A percentile compares a stretch with the other conserved stretches of the same genome.
These are phyloP conservation scores for Agapornis roseicollis DNA, from an alignment of 2,113 vertebrate species.

Conservation along the genomic window DNA sequence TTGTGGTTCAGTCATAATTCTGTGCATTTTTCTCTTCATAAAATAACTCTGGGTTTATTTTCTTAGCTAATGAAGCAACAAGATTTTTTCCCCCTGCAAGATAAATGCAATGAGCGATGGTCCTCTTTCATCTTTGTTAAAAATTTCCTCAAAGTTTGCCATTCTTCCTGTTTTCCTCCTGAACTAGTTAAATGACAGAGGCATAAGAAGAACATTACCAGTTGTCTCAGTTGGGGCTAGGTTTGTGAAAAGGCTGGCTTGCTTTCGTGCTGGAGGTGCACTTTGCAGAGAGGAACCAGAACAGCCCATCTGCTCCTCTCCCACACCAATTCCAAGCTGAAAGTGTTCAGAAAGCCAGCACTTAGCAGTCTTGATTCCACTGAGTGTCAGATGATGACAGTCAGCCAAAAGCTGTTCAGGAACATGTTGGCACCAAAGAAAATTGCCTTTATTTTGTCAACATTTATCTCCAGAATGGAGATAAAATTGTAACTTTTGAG, in stretches of 20 bases:
- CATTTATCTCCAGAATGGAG: background rate
- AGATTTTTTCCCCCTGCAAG: background rate
- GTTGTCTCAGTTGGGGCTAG: background rate
- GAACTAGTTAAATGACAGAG: background rate
- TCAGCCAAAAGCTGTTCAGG: background rate
- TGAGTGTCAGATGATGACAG: background rate
- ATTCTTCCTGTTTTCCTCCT: background rate
- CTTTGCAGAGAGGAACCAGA: background rate
- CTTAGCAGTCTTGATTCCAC: background rate
- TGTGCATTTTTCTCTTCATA: background rate
- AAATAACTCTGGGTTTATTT: background rate
- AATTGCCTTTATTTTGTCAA: background rate
- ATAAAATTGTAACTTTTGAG: background rate
- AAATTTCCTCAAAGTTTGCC: background rate
- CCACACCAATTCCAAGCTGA: background rate
- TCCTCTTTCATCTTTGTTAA: background rate
- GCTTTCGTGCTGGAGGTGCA: background rate
- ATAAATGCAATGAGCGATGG: background rate
- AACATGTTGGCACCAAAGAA: background rate
- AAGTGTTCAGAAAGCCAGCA: background rate
- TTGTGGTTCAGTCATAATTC: background rate
- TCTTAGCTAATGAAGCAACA: background rate
- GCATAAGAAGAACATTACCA: background rate
- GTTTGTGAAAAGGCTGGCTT: background rate
- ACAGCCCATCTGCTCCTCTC: background rate